phyloP scores from a whole-genome alignment of 2,888 invertebrate species.

The Eupithecia abbreviata region DNA sequence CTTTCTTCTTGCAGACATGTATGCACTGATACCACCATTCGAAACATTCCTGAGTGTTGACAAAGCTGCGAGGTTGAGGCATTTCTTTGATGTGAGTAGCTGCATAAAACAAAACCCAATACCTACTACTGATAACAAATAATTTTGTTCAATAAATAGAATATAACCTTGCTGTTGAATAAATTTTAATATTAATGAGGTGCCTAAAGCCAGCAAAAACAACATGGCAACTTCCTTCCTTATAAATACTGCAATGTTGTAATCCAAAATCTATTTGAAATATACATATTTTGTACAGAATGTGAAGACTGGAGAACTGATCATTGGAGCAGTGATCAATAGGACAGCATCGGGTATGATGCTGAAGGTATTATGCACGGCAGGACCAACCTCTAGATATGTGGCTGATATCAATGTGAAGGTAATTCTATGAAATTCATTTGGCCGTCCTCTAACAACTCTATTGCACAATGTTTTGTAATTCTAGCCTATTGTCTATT shows the following conservation, averaged over 20 bases:
- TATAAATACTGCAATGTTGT: background rate
- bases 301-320: constrained; percentile 90
- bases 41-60: constrained; percentile 93
- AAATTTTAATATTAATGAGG: background rate
- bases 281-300: constrained; percentile 66
- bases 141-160: background rate
- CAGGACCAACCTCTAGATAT: constrained; percentile 90
- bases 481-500: constrained; percentile 3
- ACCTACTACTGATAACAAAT: background rate
- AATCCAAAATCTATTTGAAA: background rate
- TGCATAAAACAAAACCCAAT: background rate
- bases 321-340: constrained; percentile 90
- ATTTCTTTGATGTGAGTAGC: constrained; percentile 91
- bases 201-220: background rate
- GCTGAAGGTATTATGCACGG: constrained; percentile 93
- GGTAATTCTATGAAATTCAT: constrained; percentile 75
- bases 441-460: background rate
- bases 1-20: constrained; percentile 85
- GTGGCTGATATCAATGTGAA: constrained; percentile 94
- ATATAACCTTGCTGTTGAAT: background rate
- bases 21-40: constrained; percentile 93
- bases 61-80: constrained; percentile 88
- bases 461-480: constrained; percentile 41
- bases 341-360: constrained; percentile 89
- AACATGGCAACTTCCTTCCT: background rate